A percentile compares a stretch with the other conserved stretches of the same genome.
Evolutionary conservation across 2,797 vertebrate genomes (phyloP).

Genomic region (Crocodylus rhombifer): DNA sequence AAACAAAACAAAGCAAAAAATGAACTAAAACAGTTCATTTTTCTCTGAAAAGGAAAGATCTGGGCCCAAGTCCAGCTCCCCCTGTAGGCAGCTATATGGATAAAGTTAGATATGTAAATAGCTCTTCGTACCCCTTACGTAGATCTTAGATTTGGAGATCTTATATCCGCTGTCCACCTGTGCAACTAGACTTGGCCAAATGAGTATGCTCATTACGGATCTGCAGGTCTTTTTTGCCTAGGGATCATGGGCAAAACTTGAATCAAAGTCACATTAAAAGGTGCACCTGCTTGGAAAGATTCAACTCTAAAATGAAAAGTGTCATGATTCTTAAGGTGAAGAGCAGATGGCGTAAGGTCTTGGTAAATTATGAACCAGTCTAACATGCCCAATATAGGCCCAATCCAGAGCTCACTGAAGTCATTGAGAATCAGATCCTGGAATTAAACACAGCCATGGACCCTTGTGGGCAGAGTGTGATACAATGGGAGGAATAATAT

Average conservation of each 20-base stretch:
- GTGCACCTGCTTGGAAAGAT: background rate
- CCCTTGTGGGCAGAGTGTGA: background rate
- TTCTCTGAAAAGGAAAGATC: slow-evolving; percentile 13
- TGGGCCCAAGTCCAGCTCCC: background rate
- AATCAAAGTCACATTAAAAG: background rate
- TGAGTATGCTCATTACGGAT: too few species aligned
- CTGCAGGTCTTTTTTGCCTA: too few species aligned
- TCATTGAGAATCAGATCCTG: background rate
- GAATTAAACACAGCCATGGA: background rate
- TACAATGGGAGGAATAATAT: background rate
- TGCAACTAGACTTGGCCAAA: too few species aligned
- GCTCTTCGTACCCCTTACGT: too few species aligned
- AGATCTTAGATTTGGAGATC: too few species aligned
- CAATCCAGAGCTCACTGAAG: slow-evolving; percentile 1
- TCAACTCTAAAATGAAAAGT: background rate
- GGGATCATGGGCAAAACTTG: background rate
- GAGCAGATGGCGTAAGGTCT: background rate
- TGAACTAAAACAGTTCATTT: slow-evolving; percentile 45
- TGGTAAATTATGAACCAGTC: slow-evolving; percentile 3
- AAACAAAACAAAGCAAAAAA: background rate
- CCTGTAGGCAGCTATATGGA: too few species aligned
- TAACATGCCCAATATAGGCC: background rate
- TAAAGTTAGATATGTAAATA: too few species aligned
- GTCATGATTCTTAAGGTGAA: background rate
- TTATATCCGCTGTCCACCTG: too few species aligned